phyloP scores from a whole-genome alignment of 2,113 vertebrate species.

The Ellobius talpinus region DNA sequence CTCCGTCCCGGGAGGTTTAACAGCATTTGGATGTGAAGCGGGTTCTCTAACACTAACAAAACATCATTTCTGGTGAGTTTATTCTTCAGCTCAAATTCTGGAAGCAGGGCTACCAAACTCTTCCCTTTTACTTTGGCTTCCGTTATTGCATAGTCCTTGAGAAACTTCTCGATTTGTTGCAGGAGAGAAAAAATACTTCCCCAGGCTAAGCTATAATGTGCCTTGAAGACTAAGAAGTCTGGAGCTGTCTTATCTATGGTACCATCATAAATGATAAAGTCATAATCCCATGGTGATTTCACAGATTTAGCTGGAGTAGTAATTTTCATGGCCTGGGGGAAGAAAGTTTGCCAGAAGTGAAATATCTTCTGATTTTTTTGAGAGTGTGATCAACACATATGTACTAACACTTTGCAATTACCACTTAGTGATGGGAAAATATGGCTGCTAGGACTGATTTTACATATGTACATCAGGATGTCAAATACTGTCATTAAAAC shows the following conservation, averaged over 20 bases:
- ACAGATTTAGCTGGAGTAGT: neutral
- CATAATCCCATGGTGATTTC: constrained; percentile 68
- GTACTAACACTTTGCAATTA: neutral
- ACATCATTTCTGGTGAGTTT: constrained; percentile 74
- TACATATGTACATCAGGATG: constrained; percentile 45
- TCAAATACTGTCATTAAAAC: constrained; percentile 39
- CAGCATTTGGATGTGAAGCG: constrained; percentile 80
- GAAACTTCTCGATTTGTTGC: constrained; percentile 85
- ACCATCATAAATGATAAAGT: constrained; percentile 86
- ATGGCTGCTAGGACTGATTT: constrained; percentile 33
- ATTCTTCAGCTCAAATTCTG: constrained; percentile 77
- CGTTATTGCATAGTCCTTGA: constrained; percentile 88
- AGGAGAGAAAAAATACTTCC: constrained; percentile 83
- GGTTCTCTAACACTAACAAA: constrained; percentile 88
- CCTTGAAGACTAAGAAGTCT: constrained; percentile 88
- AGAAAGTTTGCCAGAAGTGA: constrained; percentile 69
- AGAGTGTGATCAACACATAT: neutral
- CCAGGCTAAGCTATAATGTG: constrained; percentile 86
- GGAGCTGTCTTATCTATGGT: constrained; percentile 80
- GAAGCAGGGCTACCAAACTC: constrained; percentile 80
- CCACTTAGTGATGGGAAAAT: neutral
- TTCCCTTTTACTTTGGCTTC: constrained; percentile 85
- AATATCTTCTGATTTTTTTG: constrained; percentile 9
- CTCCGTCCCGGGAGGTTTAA: constrained; percentile 87
- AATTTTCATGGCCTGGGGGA: constrained; percentile 78